Base-by-base conservation (phyloP, 2,113 vertebrate species). In the Odontophorus gujanensis region DNA sequence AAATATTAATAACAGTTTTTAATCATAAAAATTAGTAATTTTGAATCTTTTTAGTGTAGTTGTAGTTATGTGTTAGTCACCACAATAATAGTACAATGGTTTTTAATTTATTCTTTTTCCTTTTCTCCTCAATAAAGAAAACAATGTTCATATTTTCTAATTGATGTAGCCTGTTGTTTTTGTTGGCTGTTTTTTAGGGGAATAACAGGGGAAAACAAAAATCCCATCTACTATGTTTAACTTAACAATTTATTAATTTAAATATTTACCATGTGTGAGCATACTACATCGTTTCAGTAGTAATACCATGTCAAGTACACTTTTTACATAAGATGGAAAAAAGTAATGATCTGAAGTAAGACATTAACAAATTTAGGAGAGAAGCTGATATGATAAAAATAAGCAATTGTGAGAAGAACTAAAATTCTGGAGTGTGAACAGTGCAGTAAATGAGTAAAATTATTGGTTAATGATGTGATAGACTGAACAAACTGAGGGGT, bases 21-120 rank as follows among this genome's bases (percentile, higher is more conserved):
- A 7, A 19, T 62, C 51, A 34, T 50, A 71, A 95, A 90, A 90
- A 75, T 34, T 59, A 93, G 32, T 30, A 40, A 77, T 95, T 95
- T 92, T 5, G 53, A 76, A 65, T 81, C 5, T 79, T 81, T 90
- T 59, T 90, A 22, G 38, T 51, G 25, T 61, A 65, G 75, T 90
- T 91, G 2, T n/a, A 78, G 19, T 42, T 28, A 7, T 36, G 9
- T 38, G n/a, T 65, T 48, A 88, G 55, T 87, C 51, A 82, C 51
- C 72, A 8, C 48, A 20, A 85, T 81, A 90, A 93, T 71, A 50
- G 9, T 19, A 55, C 51, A 68, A 3, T 2, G 0, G 2, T 26
- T 86, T 75, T 80, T 62, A 3, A 57, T 18, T 5, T 10, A 6
- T 21, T 59, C 5, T 50, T 43, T 79, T 73, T 28, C 7, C 7